Evolutionary conservation across 2,113 vertebrate genomes (phyloP), one percentile per base, ranked within the genome.

Genomic region (Triplophysa dalaica): DNA sequence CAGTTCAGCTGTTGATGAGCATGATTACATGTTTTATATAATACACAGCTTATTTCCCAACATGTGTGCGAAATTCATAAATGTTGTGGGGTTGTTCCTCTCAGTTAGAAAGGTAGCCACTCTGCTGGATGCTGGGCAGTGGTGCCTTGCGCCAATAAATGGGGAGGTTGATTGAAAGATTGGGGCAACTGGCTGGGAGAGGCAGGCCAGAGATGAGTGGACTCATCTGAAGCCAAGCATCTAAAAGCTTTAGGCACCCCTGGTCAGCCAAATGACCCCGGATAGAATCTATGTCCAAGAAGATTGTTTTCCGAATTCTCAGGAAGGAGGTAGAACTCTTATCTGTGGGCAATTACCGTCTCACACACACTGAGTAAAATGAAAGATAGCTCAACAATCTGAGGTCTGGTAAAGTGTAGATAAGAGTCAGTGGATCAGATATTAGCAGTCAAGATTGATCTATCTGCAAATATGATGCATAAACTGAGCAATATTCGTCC

Each of bases 271-370:
- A 90, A 88, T 86, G 84, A 84, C 87, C 81, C 68, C 67, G 87
- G 83, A 89, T 70, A 70, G 81, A 62, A 78, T 62, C 43, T 84
- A 70, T 87, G 85, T 89, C 86, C 84, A 84, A 81, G 87, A 83
- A 87, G 89, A 88, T 89, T 89, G 87, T 83, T 83, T 88, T 85
- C 29, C 72, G 79, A 80, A 84, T 33, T 60, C 83, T 72, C 80
- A 48, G 52, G 64, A 56, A 70, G 33, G 16, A 80, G 85, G 87
- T 87, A 81, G 79, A 88, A 85, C 82, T 88, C 87, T 90, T 89
- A 90, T 92, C 88, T 90, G 86, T 81, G 87, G 83, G 87, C 90
- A 91, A 92, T 92, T 91, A 90, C 89, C 87, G 86, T 88, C 83
- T 62, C 70, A 72, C 85, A 86, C 88, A 90, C 89, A 90, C 91